Base-by-base conservation (phyloP, 2,888 invertebrate genomes). In the Eulithis testata region DNA sequence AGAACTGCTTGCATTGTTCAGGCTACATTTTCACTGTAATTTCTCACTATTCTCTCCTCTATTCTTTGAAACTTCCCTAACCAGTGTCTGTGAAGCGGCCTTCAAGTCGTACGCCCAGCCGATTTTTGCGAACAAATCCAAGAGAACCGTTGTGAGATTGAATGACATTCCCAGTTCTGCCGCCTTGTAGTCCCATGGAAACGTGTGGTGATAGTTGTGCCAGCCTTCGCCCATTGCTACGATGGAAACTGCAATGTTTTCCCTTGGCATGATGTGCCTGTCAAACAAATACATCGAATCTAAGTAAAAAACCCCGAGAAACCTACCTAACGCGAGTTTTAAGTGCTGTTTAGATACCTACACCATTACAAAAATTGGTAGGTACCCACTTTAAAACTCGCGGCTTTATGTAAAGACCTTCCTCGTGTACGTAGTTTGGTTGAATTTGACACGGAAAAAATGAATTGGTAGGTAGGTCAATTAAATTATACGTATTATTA, bases 201-300 rank as follows among this genome's bases (percentile, higher is more conserved):
- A 98, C 0, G 96, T 96, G 88, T 98, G 98, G 84, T 98, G 98
- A 87, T 97, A 98, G 89, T 98, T 98, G 91, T 98, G 98, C 96
- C 97, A 98, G 4, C 98, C 98, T 86, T 97, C 97, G 0, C 97
- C 97, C 88, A 97, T 93, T 0, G 97, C 95, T 27, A 95, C 79
- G 0, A 96, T 77, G 0, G 97, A 95, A 0, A 98, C 97, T 0
- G 93, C 88, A 72, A 94, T 93, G 83, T 97, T 98, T 88, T 98
- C 96, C 0, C 94, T 91, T 0, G 98, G 97, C 84, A 95, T 96
- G 77, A 98, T 96, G 82, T 93, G 90, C 75, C 97, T 96, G 87
- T 54, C 86, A 88, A 54, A 57, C 12, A 52, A 49, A 60, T 21
- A 9, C 4, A 40, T 40, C 6, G 31, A 31, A 31, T 31, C 4